Percentiles rank a stretch among this genome's conserved stretches.
Evolutionary conservation across 2,888 invertebrate genomes (phyloP).

Genomic region (Clunio marinus): DNA sequence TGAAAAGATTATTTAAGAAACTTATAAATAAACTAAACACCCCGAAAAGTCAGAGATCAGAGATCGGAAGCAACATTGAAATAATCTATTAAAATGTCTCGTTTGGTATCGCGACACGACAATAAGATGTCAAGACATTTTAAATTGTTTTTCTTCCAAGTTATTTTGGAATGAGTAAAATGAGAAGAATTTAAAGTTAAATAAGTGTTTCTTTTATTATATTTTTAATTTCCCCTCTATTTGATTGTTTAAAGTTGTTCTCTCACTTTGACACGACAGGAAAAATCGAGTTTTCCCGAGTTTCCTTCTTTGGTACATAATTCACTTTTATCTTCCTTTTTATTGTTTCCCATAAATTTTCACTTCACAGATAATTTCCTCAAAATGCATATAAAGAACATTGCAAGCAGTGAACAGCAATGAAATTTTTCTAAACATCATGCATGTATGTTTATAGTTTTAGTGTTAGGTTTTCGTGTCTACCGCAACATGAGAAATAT

Average conservation of each 20-base stretch:
- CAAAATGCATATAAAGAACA: neutral
- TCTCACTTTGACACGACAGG: neutral
- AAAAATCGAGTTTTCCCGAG: neutral
- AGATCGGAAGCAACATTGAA: constrained; percentile 24
- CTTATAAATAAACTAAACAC: constrained; percentile 18
- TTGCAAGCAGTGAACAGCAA: neutral
- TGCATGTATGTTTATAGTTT: too few relatives aligned
- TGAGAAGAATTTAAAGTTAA: too few relatives aligned
- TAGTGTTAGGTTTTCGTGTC: too few relatives aligned
- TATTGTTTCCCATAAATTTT: constrained; percentile 26
- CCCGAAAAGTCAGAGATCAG: constrained; percentile 30
- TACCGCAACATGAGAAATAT: too few relatives aligned
- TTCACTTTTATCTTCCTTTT: constrained; percentile 32
- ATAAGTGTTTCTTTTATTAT: too few relatives aligned
- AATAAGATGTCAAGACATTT: neutral
- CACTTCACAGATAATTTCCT: constrained; percentile 15
- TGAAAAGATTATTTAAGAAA: constrained; percentile 4
- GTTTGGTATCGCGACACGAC: neutral
- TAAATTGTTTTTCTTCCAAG: too few relatives aligned
- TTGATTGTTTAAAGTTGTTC: neutral
- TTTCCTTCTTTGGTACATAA: constrained; percentile 8
- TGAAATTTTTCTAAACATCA: too few relatives aligned
- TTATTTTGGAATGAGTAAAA: too few relatives aligned
- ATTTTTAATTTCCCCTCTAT: neutral
- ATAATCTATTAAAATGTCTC: constrained; percentile 32